phyloP scores from a whole-genome alignment of 2,888 invertebrate species.

The Drosophila suboccidentalis region DNA sequence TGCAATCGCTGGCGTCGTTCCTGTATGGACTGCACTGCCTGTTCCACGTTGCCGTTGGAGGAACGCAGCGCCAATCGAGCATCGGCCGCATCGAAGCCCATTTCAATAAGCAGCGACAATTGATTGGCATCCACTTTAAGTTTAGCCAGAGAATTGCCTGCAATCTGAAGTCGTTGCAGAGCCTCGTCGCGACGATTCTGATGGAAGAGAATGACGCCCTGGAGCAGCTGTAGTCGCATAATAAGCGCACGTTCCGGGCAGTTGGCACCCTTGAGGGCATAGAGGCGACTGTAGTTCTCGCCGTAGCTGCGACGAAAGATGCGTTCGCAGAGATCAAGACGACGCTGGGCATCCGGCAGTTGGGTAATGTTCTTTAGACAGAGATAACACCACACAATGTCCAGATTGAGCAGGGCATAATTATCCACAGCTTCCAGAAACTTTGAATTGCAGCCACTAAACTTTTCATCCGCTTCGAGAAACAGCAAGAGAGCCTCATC shows the following conservation, averaged over 20 bases:
- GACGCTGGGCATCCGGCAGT: conserved; percentile 90
- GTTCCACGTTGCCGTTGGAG: conserved; percentile 87
- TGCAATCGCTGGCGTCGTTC: conserved; percentile 86
- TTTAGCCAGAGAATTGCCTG: conserved; percentile 88
- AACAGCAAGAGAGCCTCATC: conserved; percentile 90
- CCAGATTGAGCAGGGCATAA: conserved; percentile 92
- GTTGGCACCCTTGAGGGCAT: conserved; percentile 87
- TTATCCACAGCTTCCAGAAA: conserved; percentile 91
- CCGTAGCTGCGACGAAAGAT: conserved; percentile 90
- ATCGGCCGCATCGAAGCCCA: conserved; percentile 90
- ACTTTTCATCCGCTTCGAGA: conserved; percentile 91
- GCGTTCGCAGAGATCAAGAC: conserved; percentile 89
- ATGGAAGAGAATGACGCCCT: conserved; percentile 92
- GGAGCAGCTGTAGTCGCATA: conserved; percentile 92
- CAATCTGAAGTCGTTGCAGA: conserved; percentile 87
- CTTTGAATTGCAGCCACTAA: conserved; percentile 86
- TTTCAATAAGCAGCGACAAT: conserved; percentile 87
- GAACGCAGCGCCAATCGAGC: conserved; percentile 90
- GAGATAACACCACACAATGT: conserved; percentile 95
- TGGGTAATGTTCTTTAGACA: conserved; percentile 89
- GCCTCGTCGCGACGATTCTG: conserved; percentile 90
- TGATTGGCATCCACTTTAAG: conserved; percentile 88
- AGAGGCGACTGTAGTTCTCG: conserved; percentile 88
- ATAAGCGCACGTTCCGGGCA: conserved; percentile 90
- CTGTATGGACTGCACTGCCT: conserved; percentile 89